Evolutionary conservation across 2,113 vertebrate genomes (phyloP).

Genomic region (Callorhinus ursinus): DNA sequence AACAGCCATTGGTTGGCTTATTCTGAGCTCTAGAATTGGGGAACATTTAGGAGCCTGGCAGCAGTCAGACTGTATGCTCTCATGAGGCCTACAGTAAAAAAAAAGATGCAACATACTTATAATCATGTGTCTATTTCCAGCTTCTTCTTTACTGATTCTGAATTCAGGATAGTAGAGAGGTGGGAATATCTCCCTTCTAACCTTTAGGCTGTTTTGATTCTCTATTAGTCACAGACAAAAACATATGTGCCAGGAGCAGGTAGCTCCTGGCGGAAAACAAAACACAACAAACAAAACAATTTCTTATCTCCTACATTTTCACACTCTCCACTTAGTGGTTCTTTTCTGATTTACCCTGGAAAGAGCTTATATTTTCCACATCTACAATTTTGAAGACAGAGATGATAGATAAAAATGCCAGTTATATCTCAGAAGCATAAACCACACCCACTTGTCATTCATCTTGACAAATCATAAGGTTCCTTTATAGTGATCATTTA

Average conservation of each 20-base stretch:
- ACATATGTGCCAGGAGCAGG: background rate
- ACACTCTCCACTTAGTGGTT: background rate
- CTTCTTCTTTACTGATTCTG: background rate
- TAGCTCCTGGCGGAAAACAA: background rate
- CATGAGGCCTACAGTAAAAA: background rate
- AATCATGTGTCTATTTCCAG: background rate
- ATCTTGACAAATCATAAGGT: background rate
- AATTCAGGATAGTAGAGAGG: background rate
- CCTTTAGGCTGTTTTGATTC: background rate
- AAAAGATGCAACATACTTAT: background rate
- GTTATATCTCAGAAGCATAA: background rate
- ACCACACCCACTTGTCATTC: background rate
- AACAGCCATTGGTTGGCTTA: background rate
- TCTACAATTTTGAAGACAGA: background rate
- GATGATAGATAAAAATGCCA: background rate
- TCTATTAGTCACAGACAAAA: background rate
- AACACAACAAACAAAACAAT: background rate
- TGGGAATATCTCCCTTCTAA: background rate
- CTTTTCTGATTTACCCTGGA: background rate
- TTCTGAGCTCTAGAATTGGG: background rate
- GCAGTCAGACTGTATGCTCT: background rate
- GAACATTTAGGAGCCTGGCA: background rate
- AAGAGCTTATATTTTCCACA: background rate
- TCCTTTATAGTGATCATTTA: background rate
- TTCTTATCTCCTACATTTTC: background rate